These are phyloP conservation scores for Pycnonotus jocosus DNA, from an alignment of 2,113 vertebrate species.

Conservation along the genomic window DNA sequence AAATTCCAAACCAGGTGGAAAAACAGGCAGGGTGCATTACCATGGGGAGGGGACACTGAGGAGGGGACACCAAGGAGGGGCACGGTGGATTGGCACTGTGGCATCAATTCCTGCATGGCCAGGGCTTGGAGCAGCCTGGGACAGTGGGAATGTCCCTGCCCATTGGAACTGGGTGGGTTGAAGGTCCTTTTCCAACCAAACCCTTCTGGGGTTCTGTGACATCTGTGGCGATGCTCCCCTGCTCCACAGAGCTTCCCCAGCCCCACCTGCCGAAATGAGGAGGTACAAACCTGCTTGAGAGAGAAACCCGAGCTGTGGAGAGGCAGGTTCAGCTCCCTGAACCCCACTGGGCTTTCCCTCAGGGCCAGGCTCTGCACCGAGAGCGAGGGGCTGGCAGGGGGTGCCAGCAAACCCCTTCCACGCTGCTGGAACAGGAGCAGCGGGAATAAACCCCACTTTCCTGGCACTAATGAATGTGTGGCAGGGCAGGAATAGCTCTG, in stretches of 20 bases:
- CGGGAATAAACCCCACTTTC: background rate
- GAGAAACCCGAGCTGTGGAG: rapidly evolving
- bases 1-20: background rate
- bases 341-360: rapidly evolving
- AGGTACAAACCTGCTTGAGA: background rate
- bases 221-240: background rate
- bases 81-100: rapidly evolving
- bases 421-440: background rate
- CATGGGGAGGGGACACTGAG: rapidly evolving
- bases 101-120: rapidly evolving
- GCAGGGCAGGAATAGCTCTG: background rate
- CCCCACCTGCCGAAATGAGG: rapidly evolving
- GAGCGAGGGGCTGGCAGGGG: rapidly evolving
- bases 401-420: background rate
- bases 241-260: rapidly evolving
- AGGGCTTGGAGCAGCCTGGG: background rate
- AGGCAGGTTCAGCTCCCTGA: rapidly evolving
- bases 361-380: rapidly evolving
- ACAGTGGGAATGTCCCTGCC: background rate
- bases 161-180: background rate
- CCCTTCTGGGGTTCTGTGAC: rapidly evolving
- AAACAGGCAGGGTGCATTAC: background rate
- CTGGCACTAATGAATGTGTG: background rate
- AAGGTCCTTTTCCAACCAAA: rapidly evolving
- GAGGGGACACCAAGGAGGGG: background rate